Evolutionary conservation across 2,888 invertebrate genomes (phyloP).

Genomic region (Muscina levida): DNA sequence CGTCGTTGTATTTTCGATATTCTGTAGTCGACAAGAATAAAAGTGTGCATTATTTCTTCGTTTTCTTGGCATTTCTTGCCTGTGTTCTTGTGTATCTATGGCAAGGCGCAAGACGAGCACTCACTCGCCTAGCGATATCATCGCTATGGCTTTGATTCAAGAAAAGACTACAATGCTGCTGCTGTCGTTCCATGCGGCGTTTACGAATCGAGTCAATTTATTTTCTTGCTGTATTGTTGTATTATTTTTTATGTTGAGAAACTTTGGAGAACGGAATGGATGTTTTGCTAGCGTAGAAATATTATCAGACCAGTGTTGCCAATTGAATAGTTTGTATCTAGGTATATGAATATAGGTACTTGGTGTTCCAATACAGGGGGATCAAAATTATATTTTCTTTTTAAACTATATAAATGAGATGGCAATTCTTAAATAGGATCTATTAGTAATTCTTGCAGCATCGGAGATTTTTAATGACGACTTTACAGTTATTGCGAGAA

Average conservation of each 20-base stretch:
- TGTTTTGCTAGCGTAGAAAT: not conserved
- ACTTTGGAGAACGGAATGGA: not conserved
- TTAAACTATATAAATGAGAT: too few species aligned
- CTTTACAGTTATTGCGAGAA: too few species aligned
- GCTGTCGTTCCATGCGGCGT: constrained; percentile 12
- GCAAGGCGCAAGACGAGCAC: not conserved
- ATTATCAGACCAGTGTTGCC: not conserved
- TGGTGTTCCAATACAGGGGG: too few species aligned
- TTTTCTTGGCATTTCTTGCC: not conserved
- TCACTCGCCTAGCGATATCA: not conserved
- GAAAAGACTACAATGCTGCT: constrained; percentile 4
- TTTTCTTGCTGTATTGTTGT: constrained; percentile 11
- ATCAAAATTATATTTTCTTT: too few species aligned
- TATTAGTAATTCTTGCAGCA: too few species aligned
- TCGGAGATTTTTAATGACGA: too few species aligned
- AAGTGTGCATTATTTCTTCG: constrained; percentile 37
- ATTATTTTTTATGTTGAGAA: not conserved
- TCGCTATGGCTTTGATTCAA: not conserved
- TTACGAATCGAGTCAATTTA: constrained; percentile 28
- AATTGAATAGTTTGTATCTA: too few species aligned
- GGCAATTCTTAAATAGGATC: too few species aligned
- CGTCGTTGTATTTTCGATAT: not conserved
- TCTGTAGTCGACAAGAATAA: constrained; percentile 50
- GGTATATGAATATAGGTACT: too few species aligned
- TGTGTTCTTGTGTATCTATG: constrained; percentile 13